A percentile compares a stretch with the other conserved stretches of the same genome.
Evolutionary conservation across 1,140 invertebrate genomes (phyloP).

Genomic region (Drosophila gunungcola): DNA sequence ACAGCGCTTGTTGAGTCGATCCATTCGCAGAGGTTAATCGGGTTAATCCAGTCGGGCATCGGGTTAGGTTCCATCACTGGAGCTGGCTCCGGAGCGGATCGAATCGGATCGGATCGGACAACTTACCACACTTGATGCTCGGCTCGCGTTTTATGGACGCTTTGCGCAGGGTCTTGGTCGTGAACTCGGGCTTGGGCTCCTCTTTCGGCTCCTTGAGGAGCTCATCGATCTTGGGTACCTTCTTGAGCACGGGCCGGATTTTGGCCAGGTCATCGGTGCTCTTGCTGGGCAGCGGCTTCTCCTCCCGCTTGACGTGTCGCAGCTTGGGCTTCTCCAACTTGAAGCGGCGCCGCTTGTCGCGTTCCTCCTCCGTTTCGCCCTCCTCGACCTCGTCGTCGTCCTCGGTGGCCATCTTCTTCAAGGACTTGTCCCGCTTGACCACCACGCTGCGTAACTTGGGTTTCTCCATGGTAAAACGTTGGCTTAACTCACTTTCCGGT

Average conservation of each 20-base stretch:
- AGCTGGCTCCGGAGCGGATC: slow-evolving; percentile 31
- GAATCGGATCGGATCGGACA: slow-evolving; percentile 16
- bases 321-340: slow-evolving; percentile 81
- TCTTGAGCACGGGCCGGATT: slow-evolving; percentile 78
- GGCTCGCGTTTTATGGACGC: slow-evolving; percentile 76
- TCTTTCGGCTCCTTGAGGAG: slow-evolving; percentile 83
- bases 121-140: slow-evolving; percentile 82
- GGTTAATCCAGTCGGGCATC: slow-evolving; percentile 50
- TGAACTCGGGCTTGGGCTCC: slow-evolving; percentile 82
- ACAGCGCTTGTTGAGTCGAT: slow-evolving; percentile 65
- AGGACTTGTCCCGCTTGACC: slow-evolving; percentile 79
- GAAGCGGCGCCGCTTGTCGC: slow-evolving; percentile 71
- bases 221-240: slow-evolving; percentile 81
- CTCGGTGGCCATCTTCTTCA: slow-evolving; percentile 75
- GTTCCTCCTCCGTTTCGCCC: slow-evolving; percentile 79
- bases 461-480: slow-evolving; percentile 82
- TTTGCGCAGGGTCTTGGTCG: slow-evolving; percentile 82
- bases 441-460: slow-evolving; percentile 79
- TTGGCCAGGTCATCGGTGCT: slow-evolving; percentile 77
- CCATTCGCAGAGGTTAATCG: slow-evolving; percentile 75
- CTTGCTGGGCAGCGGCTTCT: slow-evolving; percentile 80
- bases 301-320: slow-evolving; percentile 79
- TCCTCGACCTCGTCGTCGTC: slow-evolving; percentile 78
- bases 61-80: slow-evolving; percentile 48
- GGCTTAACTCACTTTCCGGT: slow-evolving; percentile 79